phyloP scores from a whole-genome alignment of 2,113 vertebrate species.

The Cyanoderma ruficeps region DNA sequence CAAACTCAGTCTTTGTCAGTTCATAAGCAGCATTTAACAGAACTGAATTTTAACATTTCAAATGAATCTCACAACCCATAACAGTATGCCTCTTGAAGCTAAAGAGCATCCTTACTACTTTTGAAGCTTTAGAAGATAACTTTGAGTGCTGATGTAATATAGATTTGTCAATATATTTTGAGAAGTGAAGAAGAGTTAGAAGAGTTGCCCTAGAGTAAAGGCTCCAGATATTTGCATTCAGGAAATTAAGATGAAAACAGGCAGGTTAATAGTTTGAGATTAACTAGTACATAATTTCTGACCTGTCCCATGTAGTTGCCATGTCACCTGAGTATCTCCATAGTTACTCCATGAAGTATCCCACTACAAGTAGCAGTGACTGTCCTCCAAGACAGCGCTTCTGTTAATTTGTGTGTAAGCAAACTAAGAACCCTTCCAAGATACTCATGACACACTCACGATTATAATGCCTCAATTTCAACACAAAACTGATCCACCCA shows the following conservation, averaged over 20 bases:
- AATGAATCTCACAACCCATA: neutral
- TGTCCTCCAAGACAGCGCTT: neutral
- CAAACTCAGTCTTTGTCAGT: neutral
- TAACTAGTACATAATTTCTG: neutral
- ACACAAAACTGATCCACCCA: neutral
- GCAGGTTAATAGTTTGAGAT: neutral
- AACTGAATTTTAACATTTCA: neutral
- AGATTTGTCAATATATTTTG: neutral
- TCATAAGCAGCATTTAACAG: neutral
- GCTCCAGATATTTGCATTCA: neutral
- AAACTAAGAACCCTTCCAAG: neutral
- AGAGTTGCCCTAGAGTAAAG: neutral
- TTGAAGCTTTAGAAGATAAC: neutral
- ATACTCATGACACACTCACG: neutral
- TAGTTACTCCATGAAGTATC: neutral
- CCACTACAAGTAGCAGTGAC: neutral
- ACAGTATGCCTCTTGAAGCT: neutral
- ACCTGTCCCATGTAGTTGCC: neutral
- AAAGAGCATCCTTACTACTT: neutral
- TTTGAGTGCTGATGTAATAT: neutral
- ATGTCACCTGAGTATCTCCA: neutral
- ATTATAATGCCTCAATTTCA: neutral
- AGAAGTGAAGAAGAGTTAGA: neutral
- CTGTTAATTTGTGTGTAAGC: neutral
- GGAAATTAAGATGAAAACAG: neutral